Evolutionary conservation across 1,140 invertebrate species (phyloP).

Genomic region (Gonioctena quinquepunctata): DNA sequence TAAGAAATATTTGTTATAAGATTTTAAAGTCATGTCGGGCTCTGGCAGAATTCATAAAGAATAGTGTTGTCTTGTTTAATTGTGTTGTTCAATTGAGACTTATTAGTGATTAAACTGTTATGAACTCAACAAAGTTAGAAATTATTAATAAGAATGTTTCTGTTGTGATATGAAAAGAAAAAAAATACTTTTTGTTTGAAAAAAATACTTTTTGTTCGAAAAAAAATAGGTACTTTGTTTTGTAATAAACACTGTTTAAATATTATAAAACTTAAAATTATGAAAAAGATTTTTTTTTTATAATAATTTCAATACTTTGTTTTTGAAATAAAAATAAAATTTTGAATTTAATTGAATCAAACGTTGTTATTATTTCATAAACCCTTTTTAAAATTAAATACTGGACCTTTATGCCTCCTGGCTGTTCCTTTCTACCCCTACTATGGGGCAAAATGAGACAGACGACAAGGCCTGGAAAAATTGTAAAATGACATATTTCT

Average conservation of each 20-base stretch:
- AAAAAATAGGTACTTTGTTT: no score
- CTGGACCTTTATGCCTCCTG: not conserved
- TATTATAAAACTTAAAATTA: not conserved
- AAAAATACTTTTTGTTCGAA: no score
- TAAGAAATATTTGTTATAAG: not conserved
- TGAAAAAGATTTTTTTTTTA: not conserved
- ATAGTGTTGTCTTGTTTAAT: not conserved
- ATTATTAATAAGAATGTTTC: no score
- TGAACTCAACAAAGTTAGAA: no score
- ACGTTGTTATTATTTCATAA: not conserved
- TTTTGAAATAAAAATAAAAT: not conserved
- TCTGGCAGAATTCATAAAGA: not conserved
- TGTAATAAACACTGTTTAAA: not conserved
- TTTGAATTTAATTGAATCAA: not conserved
- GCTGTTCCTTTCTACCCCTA: no score
- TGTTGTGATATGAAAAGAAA: no score
- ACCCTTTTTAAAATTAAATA: not conserved
- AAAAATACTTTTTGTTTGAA: no score
- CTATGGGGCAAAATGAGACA: constrained; percentile 3
- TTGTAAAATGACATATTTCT: constrained; percentile 5
- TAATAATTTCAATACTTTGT: not conserved
- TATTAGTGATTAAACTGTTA: no score
- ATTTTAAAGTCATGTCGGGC: not conserved
- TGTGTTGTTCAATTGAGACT: not conserved
- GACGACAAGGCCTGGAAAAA: not conserved